Percentiles rank a stretch among this genome's conserved stretches.
Evolutionary conservation across 1,140 invertebrate genomes (phyloP).

Genomic region (Brachionus asplanchnoidis): DNA sequence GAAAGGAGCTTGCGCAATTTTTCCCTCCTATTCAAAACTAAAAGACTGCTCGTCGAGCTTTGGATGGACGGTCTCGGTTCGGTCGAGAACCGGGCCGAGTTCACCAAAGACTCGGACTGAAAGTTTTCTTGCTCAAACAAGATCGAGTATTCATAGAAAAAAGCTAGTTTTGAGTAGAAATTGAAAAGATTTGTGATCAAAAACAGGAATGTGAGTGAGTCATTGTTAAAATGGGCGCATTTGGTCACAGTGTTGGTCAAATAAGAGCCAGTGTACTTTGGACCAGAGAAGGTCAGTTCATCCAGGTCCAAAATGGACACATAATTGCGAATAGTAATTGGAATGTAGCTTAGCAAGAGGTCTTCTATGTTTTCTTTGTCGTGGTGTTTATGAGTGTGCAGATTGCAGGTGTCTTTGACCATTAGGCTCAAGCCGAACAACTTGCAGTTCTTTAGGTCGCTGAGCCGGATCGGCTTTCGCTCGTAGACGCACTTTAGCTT

Average conservation of each 20-base stretch:
- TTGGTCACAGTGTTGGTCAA: neutral
- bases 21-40: neutral
- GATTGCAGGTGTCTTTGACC: neutral
- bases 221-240: neutral
- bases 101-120: neutral
- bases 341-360: slow-evolving; percentile 7
- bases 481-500: slow-evolving; percentile 20
- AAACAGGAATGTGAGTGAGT: slow-evolving; percentile 7
- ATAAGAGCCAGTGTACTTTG: slow-evolving; percentile 18
- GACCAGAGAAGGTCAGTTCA: neutral
- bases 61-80: neutral
- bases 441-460: slow-evolving; percentile 20
- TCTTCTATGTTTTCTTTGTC: slow-evolving; percentile 10
- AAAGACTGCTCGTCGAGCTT: neutral
- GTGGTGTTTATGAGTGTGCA: neutral
- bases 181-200: slow-evolving; percentile 12
- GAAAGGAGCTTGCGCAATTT: neutral
- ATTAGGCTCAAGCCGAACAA: slow-evolving; percentile 19
- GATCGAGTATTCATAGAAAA: neutral
- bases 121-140: neutral
- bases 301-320: slow-evolving; percentile 39
- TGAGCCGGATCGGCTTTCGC: slow-evolving; percentile 6
- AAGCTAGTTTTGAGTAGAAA: slow-evolving; percentile 7
- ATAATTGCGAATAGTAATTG: slow-evolving; percentile 17
- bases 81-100: neutral